Evolutionary conservation across 35 echinoderm and acorn worm species (phyloP), one percentile per base, ranked within the genome.

Genomic region (Apostichopus japonicus): DNA sequence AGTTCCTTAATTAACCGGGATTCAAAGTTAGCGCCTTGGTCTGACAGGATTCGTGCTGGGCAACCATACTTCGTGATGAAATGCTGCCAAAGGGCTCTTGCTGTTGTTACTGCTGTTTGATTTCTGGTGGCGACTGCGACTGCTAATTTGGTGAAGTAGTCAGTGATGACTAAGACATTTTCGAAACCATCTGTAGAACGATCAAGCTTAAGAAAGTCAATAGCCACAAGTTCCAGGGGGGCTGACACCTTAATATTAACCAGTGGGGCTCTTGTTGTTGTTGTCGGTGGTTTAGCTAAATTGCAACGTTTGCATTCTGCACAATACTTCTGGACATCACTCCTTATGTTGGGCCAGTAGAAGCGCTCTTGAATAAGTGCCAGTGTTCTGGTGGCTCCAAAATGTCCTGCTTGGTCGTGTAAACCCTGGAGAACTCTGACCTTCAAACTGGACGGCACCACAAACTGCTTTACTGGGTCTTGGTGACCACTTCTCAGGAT

Each of bases 121-220:
- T 96, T 78, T 77, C 78, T 72, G 8, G 93, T 93, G 17, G 91
- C 92, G 9, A 96, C 80, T 15, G 94, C 94, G 11, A 96, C 92
- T 54, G 94, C 92, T 52, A 57, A 57, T 9, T 57, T 57, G 56
- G 56, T 57, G 9, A 57, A 57, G 56, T 57, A 57, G 56, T 57
- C 56, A 5, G 56, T 95, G 10, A 95, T 91, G 0, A 95, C 94
- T 57, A 93, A 79, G 6, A 95, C 78, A 70, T 95, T 65, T 52
- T 95, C 94, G 77, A 67, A 90, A 4, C 94, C 94, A 17, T 86
- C 92, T 4, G 53, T 53, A 13, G 92, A 93, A 21, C 62, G 58
- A 17, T 93, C 94, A 8, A 95, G 23, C 6, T 51, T 84, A 4
- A 95, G 56, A 63, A 65, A 93, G 84, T 95, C 92, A 52, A 93